Percentiles rank a stretch among this genome's conserved stretches.
phyloP scores from a whole-genome alignment of 2,797 vertebrate species.

The Calcarius lapponicus region DNA sequence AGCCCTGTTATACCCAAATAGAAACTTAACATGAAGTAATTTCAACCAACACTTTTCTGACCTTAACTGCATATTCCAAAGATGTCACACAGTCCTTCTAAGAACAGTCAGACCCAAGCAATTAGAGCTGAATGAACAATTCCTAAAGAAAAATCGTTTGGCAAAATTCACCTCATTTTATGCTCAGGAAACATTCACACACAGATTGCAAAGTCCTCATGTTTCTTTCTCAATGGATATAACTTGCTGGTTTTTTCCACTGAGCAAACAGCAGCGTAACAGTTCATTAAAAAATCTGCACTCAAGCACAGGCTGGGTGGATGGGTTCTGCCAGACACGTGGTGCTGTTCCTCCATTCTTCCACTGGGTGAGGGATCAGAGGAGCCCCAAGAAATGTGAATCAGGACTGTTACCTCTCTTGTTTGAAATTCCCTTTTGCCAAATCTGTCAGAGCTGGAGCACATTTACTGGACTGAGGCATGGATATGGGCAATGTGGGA shows the following conservation, averaged over 20 bases:
- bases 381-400: not conserved
- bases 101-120: not conserved
- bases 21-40: slow-evolving; percentile 1
- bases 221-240: not conserved
- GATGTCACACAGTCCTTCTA: not conserved
- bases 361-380: not conserved
- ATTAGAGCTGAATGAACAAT: slow-evolving; percentile 54
- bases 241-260: not conserved
- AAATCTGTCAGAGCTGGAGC: not conserved
- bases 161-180: not conserved
- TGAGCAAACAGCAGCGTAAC: not conserved
- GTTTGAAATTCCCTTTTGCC: not conserved
- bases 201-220: not conserved
- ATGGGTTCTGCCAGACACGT: not conserved
- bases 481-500: not conserved
- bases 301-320: not conserved
- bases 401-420: not conserved
- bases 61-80: not conserved
- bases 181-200: not conserved
- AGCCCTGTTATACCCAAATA: not conserved
- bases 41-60: slow-evolving; percentile 1
- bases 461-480: not conserved
- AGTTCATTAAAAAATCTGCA: not conserved
- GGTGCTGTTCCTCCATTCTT: not conserved
- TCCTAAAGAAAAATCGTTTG: slow-evolving; percentile 3